Evolutionary conservation across 2,113 vertebrate genomes (phyloP).

Genomic region (Mus musculus): GRCm39 chr16:5050001-5050500

Average conservation of each 20-base stretch:
- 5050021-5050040: neutral
- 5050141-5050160: neutral
- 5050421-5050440: neutral
- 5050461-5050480: neutral
- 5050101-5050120: neutral
- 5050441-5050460: neutral
- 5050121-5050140: neutral
- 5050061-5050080: neutral
- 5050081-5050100: neutral
- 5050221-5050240: neutral
- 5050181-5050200: neutral
- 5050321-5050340: neutral
- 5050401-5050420: neutral
- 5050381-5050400: neutral
- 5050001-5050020: neutral
- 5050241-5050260: neutral
- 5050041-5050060: neutral
- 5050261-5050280: no score
- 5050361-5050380: neutral
- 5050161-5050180: neutral
- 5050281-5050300: neutral
- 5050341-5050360: neutral
- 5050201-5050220: neutral
- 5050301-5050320: neutral
- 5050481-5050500: no score